These are phyloP conservation scores for Micoletzkya japonica DNA, from an alignment of 2,888 invertebrate genomes.

Conservation along the genomic window DNA sequence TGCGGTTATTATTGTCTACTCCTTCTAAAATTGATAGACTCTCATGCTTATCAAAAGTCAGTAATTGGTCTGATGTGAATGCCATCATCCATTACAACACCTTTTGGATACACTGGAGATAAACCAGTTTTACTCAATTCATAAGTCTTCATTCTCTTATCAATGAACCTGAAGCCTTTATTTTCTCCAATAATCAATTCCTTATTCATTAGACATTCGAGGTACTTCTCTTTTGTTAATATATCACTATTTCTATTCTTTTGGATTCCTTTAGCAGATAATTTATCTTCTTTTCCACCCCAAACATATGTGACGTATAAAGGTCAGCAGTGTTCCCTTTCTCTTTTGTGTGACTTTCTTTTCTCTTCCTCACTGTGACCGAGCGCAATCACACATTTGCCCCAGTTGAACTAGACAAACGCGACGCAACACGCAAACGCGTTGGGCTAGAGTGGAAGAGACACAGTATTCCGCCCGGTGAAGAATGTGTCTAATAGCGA, in stretches of 20 bases:
- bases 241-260: conserved; percentile 36
- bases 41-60: conserved; percentile 24
- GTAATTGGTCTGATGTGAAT: conserved; percentile 37
- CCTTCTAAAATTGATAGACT: conserved; percentile 10
- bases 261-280: conserved; percentile 36
- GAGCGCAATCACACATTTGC: too few relatives aligned
- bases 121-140: conserved; percentile 35
- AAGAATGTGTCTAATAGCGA: too few relatives aligned
- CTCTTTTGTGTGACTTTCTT: too few relatives aligned
- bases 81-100: conserved; percentile 40
- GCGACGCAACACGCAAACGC: too few relatives aligned
- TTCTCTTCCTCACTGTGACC: too few relatives aligned
- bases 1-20: too few relatives aligned
- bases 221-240: conserved; percentile 37
- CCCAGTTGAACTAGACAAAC: too few relatives aligned
- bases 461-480: too few relatives aligned
- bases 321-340: too few relatives aligned
- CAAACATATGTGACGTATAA: too few relatives aligned
- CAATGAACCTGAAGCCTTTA: conserved; percentile 33
- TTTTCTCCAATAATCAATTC: conserved; percentile 33
- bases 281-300: conserved; percentile 28
- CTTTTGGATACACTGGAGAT: conserved; percentile 37
- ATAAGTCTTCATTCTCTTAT: conserved; percentile 38
- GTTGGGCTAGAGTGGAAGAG: neutral
- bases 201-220: conserved; percentile 33